A percentile compares a stretch with the other conserved stretches of the same genome.
Evolutionary conservation across 1,140 invertebrate genomes (phyloP).

Genomic region (Sycophila sp.): DNA sequence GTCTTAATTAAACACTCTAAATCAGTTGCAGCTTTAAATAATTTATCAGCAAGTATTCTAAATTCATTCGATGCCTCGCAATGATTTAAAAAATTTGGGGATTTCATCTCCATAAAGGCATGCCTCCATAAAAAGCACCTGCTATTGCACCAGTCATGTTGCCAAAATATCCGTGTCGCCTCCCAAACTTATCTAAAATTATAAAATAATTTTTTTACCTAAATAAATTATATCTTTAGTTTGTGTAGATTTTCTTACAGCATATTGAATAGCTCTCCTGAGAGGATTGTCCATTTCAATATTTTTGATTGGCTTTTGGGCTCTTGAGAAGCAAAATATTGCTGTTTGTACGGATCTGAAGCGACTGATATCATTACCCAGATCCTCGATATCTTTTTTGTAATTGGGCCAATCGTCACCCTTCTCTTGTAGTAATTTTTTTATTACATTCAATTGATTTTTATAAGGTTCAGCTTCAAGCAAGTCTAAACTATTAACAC

Average conservation of each 20-base stretch:
- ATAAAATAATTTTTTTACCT: too few species aligned
- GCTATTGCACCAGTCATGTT: constrained; percentile 82
- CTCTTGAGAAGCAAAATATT: constrained; percentile 78
- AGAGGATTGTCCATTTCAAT: constrained; percentile 70
- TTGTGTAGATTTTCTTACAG: constrained; percentile 45
- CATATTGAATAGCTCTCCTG: constrained; percentile 72
- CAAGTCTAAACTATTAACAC: constrained; percentile 51
- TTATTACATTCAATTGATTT: constrained; percentile 65
- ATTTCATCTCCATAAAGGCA: constrained; percentile 71
- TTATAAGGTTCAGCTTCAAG: constrained; percentile 61
- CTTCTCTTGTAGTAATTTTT: constrained; percentile 62
- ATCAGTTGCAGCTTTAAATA: constrained; percentile 53
- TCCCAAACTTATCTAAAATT: constrained; percentile 76
- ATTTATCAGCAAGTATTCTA: constrained; percentile 62
- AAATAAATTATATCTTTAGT: not conserved
- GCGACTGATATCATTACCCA: constrained; percentile 75
- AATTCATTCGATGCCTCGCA: constrained; percentile 73
- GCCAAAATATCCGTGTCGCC: constrained; percentile 85
- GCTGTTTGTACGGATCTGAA: constrained; percentile 80
- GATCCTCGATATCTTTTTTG: constrained; percentile 67
- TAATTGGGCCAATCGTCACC: constrained; percentile 50
- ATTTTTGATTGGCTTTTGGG: constrained; percentile 67
- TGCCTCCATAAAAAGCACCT: constrained; percentile 78
- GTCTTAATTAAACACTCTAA: too few species aligned
- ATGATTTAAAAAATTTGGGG: constrained; percentile 68